phyloP scores from a whole-genome alignment of 92 coral and sea anemone genomes.

The Phenganax subtilis region DNA sequence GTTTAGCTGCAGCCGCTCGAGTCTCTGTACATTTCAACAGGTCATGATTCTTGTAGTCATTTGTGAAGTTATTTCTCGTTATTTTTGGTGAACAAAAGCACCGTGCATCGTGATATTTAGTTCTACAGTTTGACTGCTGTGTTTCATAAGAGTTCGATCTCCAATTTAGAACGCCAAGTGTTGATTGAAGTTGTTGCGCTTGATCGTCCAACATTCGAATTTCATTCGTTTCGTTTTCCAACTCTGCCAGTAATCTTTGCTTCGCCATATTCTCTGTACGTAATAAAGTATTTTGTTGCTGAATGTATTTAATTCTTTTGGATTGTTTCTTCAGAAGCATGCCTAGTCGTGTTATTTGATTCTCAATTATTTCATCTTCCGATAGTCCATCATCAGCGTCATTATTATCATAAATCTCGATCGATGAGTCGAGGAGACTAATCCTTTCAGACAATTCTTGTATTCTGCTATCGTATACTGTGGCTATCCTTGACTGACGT shows the following conservation, averaged over 20 bases:
- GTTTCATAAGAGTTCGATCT: slow-evolving; percentile 11
- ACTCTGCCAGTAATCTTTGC: slow-evolving; percentile 18
- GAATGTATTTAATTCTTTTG: background rate
- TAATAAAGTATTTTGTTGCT: slow-evolving; percentile 6
- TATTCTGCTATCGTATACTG: slow-evolving; percentile 23
- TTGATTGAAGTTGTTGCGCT: slow-evolving; percentile 15
- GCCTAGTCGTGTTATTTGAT: slow-evolving; percentile 37
- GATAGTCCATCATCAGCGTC: slow-evolving; percentile 34
- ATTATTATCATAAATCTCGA: slow-evolving; percentile 37
- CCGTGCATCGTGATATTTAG: background rate
- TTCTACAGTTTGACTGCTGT: background rate
- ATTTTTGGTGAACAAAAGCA: background rate
- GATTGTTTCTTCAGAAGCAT: slow-evolving; percentile 35
- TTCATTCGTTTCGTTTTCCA: background rate
- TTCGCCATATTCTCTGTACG: background rate
- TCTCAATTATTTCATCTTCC: slow-evolving; percentile 35
- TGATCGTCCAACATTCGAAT: background rate
- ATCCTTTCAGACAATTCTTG: slow-evolving; percentile 30
- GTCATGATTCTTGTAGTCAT: background rate
- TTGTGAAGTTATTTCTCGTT: slow-evolving; percentile 8
- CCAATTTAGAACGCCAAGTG: slow-evolving; percentile 2
- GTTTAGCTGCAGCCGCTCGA: too few species aligned
- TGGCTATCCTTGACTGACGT: background rate
- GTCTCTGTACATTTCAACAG: background rate
- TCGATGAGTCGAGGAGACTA: slow-evolving; percentile 20